Conservation (phyloP, 2,113 vertebrate species). For the Motacilla alba region DNA sequence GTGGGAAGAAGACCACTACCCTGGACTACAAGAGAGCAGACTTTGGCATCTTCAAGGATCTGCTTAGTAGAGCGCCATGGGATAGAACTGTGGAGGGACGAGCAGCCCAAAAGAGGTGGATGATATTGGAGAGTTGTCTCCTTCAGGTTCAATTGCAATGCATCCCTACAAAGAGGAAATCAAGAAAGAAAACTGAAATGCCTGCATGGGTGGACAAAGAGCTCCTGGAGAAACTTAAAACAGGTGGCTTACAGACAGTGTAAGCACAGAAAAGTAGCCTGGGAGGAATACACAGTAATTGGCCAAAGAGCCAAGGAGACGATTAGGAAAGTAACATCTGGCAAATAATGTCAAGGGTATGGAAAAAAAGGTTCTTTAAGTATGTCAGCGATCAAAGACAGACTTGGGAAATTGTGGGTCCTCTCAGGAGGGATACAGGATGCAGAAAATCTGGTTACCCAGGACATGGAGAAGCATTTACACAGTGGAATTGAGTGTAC, state of each 20-base stretch:
- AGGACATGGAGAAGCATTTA: neutral
- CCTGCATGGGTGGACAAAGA: neutral
- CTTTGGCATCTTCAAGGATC: neutral
- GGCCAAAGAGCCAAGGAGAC: neutral
- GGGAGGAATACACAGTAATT: neutral
- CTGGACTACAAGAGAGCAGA: neutral
- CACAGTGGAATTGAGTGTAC: neutral
- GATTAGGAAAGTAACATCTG: neutral
- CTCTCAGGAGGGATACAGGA: neutral
- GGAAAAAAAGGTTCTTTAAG: neutral
- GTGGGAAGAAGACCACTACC: neutral
- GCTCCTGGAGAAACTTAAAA: neutral
- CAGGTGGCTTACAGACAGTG: neutral
- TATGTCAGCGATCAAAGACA: neutral
- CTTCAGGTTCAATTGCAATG: neutral
- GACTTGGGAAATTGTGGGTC: rapidly evolving
- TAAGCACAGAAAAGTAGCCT: neutral
- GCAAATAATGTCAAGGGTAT: neutral
- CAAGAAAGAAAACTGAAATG: neutral
- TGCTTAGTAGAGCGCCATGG: too few relatives aligned
- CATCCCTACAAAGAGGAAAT: neutral
- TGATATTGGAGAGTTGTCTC: neutral
- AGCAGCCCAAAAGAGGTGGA: rapidly evolving
- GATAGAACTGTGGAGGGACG: neutral
- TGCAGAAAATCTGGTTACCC: neutral